These are phyloP conservation scores for Macquaria australasica DNA, from an alignment of 2,113 vertebrate genomes.

Conservation along the genomic window DNA sequence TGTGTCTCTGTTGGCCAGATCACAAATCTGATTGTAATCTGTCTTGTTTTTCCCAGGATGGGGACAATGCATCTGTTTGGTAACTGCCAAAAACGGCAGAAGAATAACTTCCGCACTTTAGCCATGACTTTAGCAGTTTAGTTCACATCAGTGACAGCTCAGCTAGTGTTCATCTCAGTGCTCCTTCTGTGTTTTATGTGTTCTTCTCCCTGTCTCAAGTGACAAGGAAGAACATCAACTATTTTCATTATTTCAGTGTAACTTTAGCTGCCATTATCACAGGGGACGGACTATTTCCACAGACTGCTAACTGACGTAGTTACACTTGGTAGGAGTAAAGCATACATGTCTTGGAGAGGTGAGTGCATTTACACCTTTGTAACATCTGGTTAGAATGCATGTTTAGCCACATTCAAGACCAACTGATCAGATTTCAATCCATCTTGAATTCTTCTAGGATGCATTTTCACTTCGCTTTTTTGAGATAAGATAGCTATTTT, in stretches of 20 bases:
- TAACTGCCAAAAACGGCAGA: background rate
- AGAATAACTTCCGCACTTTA: too few species aligned
- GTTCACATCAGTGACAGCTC: background rate
- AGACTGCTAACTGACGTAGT: background rate
- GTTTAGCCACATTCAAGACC: background rate
- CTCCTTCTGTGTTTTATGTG: too few species aligned
- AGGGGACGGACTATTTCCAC: background rate
- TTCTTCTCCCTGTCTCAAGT: background rate
- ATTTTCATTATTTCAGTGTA: background rate
- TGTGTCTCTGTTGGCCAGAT: too few species aligned
- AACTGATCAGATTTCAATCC: background rate
- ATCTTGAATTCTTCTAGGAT: background rate
- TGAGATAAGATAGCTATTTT: background rate
- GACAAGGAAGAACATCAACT: background rate
- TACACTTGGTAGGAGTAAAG: background rate
- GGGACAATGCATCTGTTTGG: background rate
- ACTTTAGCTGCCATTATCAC: background rate
- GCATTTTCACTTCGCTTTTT: background rate
- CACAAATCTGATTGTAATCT: background rate
- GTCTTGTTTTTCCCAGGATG: background rate
- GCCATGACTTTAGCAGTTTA: background rate
- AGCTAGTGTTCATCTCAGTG: background rate
- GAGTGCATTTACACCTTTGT: background rate
- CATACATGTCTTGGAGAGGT: background rate
- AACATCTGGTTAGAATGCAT: background rate